Evolutionary conservation across 2,888 invertebrate genomes (phyloP).

Genomic region (Ennomos fuscantarius): DNA sequence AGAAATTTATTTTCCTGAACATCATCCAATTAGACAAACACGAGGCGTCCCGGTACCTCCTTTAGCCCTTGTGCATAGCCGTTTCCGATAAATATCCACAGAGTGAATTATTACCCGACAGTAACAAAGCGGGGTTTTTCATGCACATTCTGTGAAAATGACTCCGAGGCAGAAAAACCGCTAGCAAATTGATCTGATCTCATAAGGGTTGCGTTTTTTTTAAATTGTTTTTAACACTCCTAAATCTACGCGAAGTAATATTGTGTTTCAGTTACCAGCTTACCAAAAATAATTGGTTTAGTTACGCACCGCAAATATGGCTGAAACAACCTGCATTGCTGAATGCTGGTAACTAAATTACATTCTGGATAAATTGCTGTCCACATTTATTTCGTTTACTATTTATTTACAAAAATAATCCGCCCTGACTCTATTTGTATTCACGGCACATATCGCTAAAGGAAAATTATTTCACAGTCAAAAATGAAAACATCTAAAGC

Average conservation of each 20-base stretch:
- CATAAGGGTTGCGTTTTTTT: too few species aligned
- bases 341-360: constrained; percentile 8
- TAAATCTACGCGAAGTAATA: background rate
- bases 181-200: too few species aligned
- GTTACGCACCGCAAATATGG: constrained; percentile 9
- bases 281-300: constrained; percentile 10
- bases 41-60: too few species aligned
- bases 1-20: too few species aligned
- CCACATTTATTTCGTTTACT: constrained; percentile 29
- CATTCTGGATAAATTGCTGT: constrained; percentile 5
- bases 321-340: constrained; percentile 1
- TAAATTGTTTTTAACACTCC: too few species aligned
- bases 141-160: too few species aligned
- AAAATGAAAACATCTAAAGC: constrained; percentile 16
- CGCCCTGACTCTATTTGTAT: constrained; percentile 3
- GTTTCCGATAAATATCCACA: too few species aligned
- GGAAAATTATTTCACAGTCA: constrained; percentile 10
- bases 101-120: too few species aligned
- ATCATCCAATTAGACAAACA: too few species aligned
- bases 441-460: constrained; percentile 9
- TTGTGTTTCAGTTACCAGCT: constrained; percentile 7
- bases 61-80: too few species aligned
- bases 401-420: constrained; percentile 15
- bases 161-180: too few species aligned
- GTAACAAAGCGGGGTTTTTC: too few species aligned